Evolutionary conservation across 2,113 vertebrate species (phyloP).

Genomic region (Sylvia atricapilla): DNA sequence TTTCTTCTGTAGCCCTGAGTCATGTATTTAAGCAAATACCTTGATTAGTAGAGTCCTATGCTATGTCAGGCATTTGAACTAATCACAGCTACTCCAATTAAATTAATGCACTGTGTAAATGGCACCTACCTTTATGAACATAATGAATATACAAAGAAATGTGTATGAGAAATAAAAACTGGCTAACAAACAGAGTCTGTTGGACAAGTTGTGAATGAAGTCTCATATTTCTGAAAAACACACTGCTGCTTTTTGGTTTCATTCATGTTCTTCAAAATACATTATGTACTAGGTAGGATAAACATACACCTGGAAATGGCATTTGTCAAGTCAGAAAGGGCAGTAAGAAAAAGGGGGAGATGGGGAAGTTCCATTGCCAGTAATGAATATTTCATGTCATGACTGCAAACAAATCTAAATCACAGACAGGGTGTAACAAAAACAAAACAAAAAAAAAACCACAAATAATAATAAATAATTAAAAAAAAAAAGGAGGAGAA

Average conservation of each 20-base stretch:
- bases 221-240: neutral
- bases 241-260: neutral
- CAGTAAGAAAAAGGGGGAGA: neutral
- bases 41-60: neutral
- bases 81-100: neutral
- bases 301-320: neutral
- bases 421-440: neutral
- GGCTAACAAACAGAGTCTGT: neutral
- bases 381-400: neutral
- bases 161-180: neutral
- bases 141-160: neutral
- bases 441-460: no score
- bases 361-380: neutral
- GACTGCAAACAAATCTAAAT: neutral
- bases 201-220: neutral
- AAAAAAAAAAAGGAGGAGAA: no score
- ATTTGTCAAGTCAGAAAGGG: neutral
- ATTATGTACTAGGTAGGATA: neutral
- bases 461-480: no score
- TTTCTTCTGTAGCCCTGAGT: neutral
- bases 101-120: slow-evolving; percentile 16
- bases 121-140: neutral
- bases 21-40: neutral
- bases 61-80: neutral
- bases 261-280: neutral